Evolutionary conservation across 2,888 invertebrate species (phyloP), one percentile per base, ranked within the genome.

Genomic region (Tiphia femorata): DNA sequence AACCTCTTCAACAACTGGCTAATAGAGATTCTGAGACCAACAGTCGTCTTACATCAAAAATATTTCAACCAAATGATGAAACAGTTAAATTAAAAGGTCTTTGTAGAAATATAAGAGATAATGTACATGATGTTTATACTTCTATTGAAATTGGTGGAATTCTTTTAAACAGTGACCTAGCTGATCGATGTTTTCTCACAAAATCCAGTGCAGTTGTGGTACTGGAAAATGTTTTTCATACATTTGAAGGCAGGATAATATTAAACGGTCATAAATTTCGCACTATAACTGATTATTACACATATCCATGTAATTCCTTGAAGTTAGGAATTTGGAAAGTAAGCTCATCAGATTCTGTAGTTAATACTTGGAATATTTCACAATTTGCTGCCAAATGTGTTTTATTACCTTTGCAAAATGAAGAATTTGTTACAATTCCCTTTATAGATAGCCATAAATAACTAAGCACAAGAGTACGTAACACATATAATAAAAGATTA

Each of bases 321-420:
- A n/a, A 38, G 10, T 38, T 19, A 3, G 38, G 10, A 5, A 38
- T 38, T 12, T 38, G 38, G 38, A 38, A 38, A 19, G 38, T 38
- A 12, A 38, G 38, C 19, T 20, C 38, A 38, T 10, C 20, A 38
- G 17, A 38, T 19, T 20, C 10, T 38, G 5, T n/a, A 38, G 19
- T 38, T 38, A 4, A 38, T 19, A 5, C 7, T 38, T 38, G 38
- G 38, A 17, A 38, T 38, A 38, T 38, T 38, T 38, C 17, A 38
- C 38, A 38, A 6, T 38, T 38, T 38, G 19, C 38, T 38, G 8
- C 38, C 10, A 38, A 38, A 38, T 38, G 38, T 38, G 38, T 38
- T 38, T 38, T n/a, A 19, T 38, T 38, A 38, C 38, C 38, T 38
- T 38, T 38, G 20, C 2, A 19, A 38, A 19, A 38, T 38, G 38